These are phyloP conservation scores for Tetragonula carbonaria DNA, from an alignment of 2,888 invertebrate genomes.

Conservation along the genomic window DNA sequence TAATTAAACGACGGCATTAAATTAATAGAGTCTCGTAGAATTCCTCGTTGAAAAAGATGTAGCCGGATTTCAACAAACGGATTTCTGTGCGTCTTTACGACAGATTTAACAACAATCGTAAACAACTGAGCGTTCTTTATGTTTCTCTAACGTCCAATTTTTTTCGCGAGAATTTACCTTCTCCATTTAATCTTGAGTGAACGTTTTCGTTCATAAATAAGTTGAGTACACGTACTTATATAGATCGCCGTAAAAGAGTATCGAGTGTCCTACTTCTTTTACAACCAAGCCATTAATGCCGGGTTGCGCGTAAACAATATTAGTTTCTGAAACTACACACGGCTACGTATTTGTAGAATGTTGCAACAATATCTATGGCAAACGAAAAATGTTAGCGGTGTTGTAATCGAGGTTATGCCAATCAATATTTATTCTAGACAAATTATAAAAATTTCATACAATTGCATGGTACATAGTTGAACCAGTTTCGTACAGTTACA, in stretches of 20 bases:
- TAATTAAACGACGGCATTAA: neutral
- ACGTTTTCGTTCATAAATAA: neutral
- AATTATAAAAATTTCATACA: neutral
- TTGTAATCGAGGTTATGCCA: constrained; percentile 25
- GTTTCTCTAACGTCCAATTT: neutral
- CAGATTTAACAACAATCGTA: neutral
- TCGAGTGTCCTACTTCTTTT: constrained; percentile 25
- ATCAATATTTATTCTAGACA: too few relatives aligned
- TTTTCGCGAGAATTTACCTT: neutral
- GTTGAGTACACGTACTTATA: neutral
- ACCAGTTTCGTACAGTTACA: too few relatives aligned
- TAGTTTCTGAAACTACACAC: constrained; percentile 7
- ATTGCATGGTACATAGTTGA: too few relatives aligned
- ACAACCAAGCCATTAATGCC: constrained; percentile 32
- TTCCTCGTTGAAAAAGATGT: neutral
- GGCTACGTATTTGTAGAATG: constrained; percentile 15
- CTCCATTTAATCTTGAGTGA: neutral
- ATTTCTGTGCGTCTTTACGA: neutral
- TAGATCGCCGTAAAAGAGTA: neutral
- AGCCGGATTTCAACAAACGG: neutral
- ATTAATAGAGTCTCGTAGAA: neutral
- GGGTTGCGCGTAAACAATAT: constrained; percentile 32
- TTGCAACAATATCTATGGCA: neutral
- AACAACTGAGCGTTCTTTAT: too few relatives aligned
- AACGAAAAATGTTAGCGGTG: neutral